Conservation (phyloP, 1,140 invertebrate species). For the Philaenus spumarius region DNA sequence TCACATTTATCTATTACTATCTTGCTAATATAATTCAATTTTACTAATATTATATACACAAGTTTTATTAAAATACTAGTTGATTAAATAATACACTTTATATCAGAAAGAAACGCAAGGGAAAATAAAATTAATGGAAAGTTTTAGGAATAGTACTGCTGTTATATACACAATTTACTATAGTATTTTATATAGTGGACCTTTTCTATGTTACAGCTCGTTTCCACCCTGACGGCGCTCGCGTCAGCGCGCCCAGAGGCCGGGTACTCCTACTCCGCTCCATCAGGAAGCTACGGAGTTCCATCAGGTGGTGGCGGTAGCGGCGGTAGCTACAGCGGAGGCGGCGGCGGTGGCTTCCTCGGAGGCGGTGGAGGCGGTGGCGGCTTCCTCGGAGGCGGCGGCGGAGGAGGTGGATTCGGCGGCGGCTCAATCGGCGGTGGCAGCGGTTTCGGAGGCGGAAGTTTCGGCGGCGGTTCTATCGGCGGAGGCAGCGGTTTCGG, state of each 20-base stretch:
- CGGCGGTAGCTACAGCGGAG: constrained; percentile 35
- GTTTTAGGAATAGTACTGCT: too few relatives aligned
- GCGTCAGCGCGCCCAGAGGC: constrained; percentile 46
- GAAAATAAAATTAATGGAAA: too few relatives aligned
- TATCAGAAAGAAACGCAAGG: too few relatives aligned
- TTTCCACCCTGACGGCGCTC: constrained; percentile 43
- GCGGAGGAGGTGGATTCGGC: constrained; percentile 29
- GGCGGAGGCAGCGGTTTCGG: constrained; percentile 28
- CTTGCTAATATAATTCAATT: too few relatives aligned
- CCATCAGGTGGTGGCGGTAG: constrained; percentile 29
- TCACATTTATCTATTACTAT: too few relatives aligned
- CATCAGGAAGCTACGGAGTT: constrained; percentile 37
- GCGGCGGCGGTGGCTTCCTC: constrained; percentile 34
- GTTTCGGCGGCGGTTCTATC: constrained; percentile 38
- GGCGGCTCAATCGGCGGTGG: constrained; percentile 30
- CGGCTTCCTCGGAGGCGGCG: too few relatives aligned
- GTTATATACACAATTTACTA: too few relatives aligned
- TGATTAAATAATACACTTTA: too few relatives aligned
- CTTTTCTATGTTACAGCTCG: constrained; percentile 40
- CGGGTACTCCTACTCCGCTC: constrained; percentile 43
- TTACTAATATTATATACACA: too few relatives aligned
- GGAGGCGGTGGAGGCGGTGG: constrained; percentile 32
- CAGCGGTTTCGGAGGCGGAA: constrained; percentile 34
- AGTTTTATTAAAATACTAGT: too few relatives aligned
- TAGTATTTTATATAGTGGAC: background rate